These are phyloP conservation scores for Drosophila melanica DNA, from an alignment of 1,140 invertebrate species.

Conservation along the genomic window DNA sequence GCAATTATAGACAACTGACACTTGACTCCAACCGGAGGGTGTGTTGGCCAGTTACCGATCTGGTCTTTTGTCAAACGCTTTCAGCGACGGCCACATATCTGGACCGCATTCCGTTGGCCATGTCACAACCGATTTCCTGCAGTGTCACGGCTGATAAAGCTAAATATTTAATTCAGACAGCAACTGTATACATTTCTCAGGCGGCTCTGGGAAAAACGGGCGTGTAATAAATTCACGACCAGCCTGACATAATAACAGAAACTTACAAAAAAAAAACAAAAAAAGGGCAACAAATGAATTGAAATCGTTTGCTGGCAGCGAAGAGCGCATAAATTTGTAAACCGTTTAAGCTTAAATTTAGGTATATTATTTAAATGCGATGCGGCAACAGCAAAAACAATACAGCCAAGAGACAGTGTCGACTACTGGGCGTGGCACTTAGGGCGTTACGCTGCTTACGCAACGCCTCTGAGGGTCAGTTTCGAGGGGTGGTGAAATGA, in stretches of 20 bases:
- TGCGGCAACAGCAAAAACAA: constrained; percentile 43
- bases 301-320: constrained; percentile 55
- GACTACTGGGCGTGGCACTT: constrained; percentile 65
- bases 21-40: constrained; percentile 42
- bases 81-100: constrained; percentile 18
- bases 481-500: constrained; percentile 45
- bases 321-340: constrained; percentile 75
- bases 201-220: constrained; percentile 39
- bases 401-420: constrained; percentile 14
- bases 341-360: constrained; percentile 52
- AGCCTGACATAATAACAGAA: constrained; percentile 35
- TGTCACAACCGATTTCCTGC: constrained; percentile 17
- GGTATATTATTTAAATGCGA: constrained; percentile 26
- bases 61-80: constrained; percentile 42
- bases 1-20: constrained; percentile 41
- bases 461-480: constrained; percentile 67
- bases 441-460: constrained; percentile 39
- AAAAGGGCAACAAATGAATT: constrained; percentile 47
- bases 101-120: constrained; percentile 36
- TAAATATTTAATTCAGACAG: constrained; percentile 11
- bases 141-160: not conserved
- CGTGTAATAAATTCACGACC: constrained; percentile 1
- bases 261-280: constrained; percentile 21
- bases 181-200: not conserved
- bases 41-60: constrained; percentile 22